These are phyloP conservation scores for Limenitis arthemis DNA, from an alignment of 2,888 invertebrate species.

Conservation along the genomic window DNA sequence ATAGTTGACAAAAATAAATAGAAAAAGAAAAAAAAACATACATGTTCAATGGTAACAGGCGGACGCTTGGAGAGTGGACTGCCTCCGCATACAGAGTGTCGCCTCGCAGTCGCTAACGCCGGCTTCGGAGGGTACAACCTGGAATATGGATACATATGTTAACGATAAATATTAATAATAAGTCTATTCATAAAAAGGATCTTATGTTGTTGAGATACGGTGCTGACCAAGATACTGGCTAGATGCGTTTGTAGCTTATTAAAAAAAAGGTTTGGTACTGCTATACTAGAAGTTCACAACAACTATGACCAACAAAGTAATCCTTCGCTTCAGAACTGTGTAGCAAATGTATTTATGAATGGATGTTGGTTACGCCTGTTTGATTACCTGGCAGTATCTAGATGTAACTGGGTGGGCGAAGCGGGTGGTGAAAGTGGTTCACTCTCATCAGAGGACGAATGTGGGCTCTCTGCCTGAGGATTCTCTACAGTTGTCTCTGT, in stretches of 20 bases:
- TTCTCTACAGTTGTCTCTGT: constrained; percentile 12
- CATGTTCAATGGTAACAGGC: constrained; percentile 78
- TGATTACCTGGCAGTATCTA: constrained; percentile 41
- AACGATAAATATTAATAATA: no score
- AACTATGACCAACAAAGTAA: no score
- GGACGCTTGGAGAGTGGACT: constrained; percentile 76
- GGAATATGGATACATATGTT: background rate
- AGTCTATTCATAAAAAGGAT: no score
- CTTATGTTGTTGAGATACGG: no score
- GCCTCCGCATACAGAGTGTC: constrained; percentile 91
- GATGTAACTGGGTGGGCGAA: constrained; percentile 45
- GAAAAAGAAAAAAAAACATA: constrained; percentile 33
- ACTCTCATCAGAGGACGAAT: constrained; percentile 46
- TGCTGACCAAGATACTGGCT: no score
- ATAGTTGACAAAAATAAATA: no score
- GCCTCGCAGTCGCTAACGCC: constrained; percentile 36
- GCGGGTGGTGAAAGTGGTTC: constrained; percentile 60
- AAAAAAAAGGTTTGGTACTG: no score
- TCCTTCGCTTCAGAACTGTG: no score
- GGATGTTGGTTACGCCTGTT: no score
- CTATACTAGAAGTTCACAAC: no score
- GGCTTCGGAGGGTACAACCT: constrained; percentile 84
- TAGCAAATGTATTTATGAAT: no score
- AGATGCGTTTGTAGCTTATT: no score
- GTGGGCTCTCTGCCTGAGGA: constrained; percentile 17